phyloP scores from a whole-genome alignment of 2,888 invertebrate species.

The Cantharis rustica region DNA sequence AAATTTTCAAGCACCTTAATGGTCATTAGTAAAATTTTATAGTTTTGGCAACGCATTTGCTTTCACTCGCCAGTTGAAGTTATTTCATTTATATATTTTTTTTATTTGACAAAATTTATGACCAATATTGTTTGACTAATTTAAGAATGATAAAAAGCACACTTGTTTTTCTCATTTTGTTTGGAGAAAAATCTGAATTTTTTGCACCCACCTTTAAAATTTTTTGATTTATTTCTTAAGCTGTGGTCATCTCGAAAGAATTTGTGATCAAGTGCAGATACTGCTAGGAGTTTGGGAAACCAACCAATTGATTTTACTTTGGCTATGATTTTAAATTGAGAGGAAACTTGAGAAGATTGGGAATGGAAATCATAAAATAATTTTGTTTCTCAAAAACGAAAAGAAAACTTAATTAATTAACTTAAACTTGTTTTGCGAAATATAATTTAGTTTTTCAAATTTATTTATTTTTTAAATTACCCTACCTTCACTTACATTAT shows the following conservation, averaged over 20 bases:
- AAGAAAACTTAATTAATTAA: too few relatives aligned
- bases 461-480: too few relatives aligned
- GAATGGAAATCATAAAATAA: too few relatives aligned
- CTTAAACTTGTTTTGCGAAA: too few relatives aligned
- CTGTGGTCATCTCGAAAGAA: not conserved
- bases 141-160: not conserved
- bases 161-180: not conserved
- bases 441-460: too few relatives aligned
- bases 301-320: too few relatives aligned
- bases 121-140: not conserved
- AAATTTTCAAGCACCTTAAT: not conserved
- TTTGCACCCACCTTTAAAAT: not conserved
- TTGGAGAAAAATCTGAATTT: not conserved
- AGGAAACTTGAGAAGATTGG: too few relatives aligned
- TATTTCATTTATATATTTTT: not conserved
- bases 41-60: not conserved
- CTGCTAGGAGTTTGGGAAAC: too few relatives aligned
- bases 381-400: too few relatives aligned
- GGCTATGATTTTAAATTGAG: too few relatives aligned
- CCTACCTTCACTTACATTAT: too few relatives aligned
- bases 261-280: too few relatives aligned
- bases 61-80: not conserved
- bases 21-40: not conserved
- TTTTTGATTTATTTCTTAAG: not conserved
- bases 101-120: not conserved